A percentile compares a stretch with the other conserved stretches of the same genome.
Evolutionary conservation across 2,888 invertebrate genomes (phyloP).

Genomic region (Stenichneumon culpator): DNA sequence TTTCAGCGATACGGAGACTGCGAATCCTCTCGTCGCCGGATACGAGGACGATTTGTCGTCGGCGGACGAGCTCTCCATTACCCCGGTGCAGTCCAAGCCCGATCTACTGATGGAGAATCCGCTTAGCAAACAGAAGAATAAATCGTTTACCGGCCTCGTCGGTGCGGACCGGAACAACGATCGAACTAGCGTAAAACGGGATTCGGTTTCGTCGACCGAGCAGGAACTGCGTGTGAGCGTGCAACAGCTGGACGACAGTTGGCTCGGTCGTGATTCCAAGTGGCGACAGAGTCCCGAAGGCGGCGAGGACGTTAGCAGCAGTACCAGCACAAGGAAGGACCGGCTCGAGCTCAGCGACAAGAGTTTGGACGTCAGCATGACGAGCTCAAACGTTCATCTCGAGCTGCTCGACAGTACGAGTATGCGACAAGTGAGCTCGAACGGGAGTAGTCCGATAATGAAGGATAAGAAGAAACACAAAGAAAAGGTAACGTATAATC

Average conservation of each 20-base stretch:
- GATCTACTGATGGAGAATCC: slow-evolving; percentile 81
- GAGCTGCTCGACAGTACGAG: slow-evolving; percentile 84
- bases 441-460: slow-evolving; percentile 82
- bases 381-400: slow-evolving; percentile 87
- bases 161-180: slow-evolving; percentile 53
- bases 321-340: slow-evolving; percentile 86
- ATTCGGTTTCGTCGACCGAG: slow-evolving; percentile 82
- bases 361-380: slow-evolving; percentile 85
- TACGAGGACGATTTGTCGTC: slow-evolving; percentile 94
- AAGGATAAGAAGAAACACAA: slow-evolving; percentile 83
- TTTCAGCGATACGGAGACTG: slow-evolving; percentile 89
- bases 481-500: slow-evolving; percentile 78
- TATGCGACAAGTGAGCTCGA: slow-evolving; percentile 80
- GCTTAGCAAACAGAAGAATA: slow-evolving; percentile 81
- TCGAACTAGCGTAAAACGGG: slow-evolving; percentile 75
- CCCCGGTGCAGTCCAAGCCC: slow-evolving; percentile 76
- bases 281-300: slow-evolving; percentile 92
- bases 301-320: slow-evolving; percentile 87
- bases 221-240: slow-evolving; percentile 79
- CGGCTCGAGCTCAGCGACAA: slow-evolving; percentile 82
- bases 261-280: slow-evolving; percentile 89
- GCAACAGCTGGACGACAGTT: slow-evolving; percentile 84
- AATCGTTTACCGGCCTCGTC: slow-evolving; percentile 71
- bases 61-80: slow-evolving; percentile 86
- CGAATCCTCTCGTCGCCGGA: slow-evolving; percentile 93